Conservation (phyloP, 2,797 vertebrate species). For the Eulemur coronatus region DNA sequence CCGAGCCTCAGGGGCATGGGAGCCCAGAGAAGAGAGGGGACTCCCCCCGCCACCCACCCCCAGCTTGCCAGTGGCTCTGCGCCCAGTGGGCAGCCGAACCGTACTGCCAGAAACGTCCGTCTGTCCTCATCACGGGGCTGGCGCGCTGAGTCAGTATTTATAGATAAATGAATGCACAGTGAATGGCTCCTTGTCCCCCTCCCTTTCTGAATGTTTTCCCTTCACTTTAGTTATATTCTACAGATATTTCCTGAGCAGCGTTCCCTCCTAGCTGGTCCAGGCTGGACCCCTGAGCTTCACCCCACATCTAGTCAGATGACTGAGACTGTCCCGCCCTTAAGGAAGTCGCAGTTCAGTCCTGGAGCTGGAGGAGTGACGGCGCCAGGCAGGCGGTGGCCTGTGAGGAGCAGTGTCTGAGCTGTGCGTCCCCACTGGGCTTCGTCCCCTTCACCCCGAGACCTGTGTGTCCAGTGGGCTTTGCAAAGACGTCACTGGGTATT, state of each 20-base stretch:
- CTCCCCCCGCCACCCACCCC: rapidly evolving
- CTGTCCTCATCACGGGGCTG: background rate
- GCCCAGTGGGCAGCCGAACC: background rate
- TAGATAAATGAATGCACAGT: background rate
- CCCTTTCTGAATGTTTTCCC: background rate
- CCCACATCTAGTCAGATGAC: background rate
- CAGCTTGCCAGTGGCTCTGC: background rate
- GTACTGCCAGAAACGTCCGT: background rate
- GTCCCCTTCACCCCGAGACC: background rate
- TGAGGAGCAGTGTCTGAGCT: background rate
- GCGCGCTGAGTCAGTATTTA: background rate
- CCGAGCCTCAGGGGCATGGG: background rate
- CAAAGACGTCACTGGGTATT: background rate
- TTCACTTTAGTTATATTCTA: background rate
- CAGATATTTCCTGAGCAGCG: background rate
- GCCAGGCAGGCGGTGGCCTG: background rate
- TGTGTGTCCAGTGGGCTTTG: background rate
- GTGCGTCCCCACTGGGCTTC: rapidly evolving
- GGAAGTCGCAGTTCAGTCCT: background rate
- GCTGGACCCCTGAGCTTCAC: background rate
- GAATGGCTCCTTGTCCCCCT: background rate
- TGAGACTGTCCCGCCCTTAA: background rate
- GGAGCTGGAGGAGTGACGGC: background rate
- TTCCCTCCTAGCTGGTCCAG: background rate
- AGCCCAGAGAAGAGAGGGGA: background rate